phyloP scores from a whole-genome alignment of 2,888 invertebrate genomes.

The Himalopsyche tibetana region DNA sequence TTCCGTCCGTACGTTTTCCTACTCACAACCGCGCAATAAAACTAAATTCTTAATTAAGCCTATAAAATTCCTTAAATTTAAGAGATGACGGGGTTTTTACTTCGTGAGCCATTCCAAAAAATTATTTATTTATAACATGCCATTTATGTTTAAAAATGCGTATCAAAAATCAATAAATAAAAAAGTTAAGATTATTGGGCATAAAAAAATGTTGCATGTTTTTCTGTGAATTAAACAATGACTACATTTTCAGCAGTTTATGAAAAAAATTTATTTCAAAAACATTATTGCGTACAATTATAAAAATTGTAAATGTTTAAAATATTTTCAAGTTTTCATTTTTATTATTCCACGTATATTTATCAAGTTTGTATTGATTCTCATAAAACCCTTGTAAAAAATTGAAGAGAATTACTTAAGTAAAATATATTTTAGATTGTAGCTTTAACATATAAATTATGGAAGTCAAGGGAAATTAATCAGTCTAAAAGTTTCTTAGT shows the following conservation, averaged over 20 bases:
- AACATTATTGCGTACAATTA: too few species aligned
- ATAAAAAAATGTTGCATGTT: too few species aligned
- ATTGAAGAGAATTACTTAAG: not conserved
- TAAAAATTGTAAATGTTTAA: too few species aligned
- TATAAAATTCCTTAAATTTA: conserved; percentile 27
- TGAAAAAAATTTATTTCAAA: too few species aligned
- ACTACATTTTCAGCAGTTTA: too few species aligned
- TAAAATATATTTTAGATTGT: conserved; percentile 51
- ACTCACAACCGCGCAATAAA: conserved; percentile 18
- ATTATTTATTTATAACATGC: not conserved
- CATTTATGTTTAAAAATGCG: too few species aligned
- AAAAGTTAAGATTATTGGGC: too few species aligned
- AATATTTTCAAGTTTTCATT: too few species aligned
- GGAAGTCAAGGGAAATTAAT: conserved; percentile 61
- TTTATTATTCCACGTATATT: not conserved
- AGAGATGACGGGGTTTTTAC: conserved; percentile 26
- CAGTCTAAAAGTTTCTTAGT: conserved; percentile 55
- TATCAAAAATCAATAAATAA: too few species aligned
- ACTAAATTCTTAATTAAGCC: conserved; percentile 5
- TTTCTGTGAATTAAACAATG: too few species aligned
- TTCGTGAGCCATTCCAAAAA: conserved; percentile 10
- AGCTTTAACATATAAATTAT: conserved; percentile 50
- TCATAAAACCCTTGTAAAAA: conserved; percentile 4
- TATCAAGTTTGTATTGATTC: not conserved
- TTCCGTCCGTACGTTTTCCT: conserved; percentile 11